Conservation (phyloP, 2,888 invertebrate species). For the Heteromyza rotundicornis region DNA sequence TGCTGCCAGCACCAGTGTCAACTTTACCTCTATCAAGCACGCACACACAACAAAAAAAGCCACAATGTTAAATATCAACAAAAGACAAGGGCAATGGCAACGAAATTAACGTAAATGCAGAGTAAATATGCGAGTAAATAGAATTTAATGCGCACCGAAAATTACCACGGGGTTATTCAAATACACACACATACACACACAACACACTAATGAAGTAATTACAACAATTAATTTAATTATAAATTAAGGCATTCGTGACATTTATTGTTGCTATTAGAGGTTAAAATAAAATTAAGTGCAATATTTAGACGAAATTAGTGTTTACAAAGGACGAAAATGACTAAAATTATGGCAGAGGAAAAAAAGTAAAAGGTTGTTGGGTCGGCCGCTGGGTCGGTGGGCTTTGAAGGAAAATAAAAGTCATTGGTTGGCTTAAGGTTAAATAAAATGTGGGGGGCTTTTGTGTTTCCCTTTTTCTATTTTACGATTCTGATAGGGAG, state of each 20-base stretch:
- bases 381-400: no score
- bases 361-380: no score
- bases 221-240: conserved; percentile 60
- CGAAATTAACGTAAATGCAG: conserved; percentile 14
- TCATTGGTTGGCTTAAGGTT: no score
- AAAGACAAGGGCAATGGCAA: conserved; percentile 3
- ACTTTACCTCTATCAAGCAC: neutral
- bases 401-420: no score
- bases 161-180: no score
- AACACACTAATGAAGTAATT: conserved; percentile 30
- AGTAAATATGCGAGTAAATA: conserved; percentile 13
- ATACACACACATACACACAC: conserved; percentile 4
- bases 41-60: neutral
- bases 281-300: conserved; percentile 9
- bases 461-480: no score
- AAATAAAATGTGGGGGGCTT: no score
- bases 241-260: conserved; percentile 45
- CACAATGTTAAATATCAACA: neutral
- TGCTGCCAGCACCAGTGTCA: conserved; percentile 26
- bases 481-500: no score
- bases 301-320: conserved; percentile 22
- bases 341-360: neutral
- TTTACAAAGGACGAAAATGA: conserved; percentile 48
- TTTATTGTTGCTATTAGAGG: conserved; percentile 18
- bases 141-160: conserved; percentile 11